Conservation (phyloP, 2,797 vertebrate genomes). For the Melanogrammus aeglefinus region DNA sequence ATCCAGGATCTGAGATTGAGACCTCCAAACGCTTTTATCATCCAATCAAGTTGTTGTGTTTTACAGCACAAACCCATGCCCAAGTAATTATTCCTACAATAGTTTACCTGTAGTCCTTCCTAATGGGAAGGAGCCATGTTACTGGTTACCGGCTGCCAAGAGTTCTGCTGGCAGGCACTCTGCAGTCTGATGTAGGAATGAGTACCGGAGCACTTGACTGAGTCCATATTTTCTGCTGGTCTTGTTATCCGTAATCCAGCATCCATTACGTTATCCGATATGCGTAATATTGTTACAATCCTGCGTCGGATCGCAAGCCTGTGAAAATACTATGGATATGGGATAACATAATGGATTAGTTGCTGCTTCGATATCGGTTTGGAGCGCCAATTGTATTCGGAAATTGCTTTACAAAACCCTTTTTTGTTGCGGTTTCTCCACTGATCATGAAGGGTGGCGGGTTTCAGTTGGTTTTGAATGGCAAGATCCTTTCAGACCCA, state of each 20-base stretch:
- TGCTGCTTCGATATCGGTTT: background rate
- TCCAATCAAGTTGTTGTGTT: background rate
- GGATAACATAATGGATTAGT: too few relatives aligned
- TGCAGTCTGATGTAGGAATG: background rate
- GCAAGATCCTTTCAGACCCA: background rate
- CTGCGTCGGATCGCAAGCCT: background rate
- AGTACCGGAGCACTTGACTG: background rate
- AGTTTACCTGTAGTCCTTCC: slow-evolving; percentile 2
- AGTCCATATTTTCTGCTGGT: background rate
- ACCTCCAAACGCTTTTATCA: background rate
- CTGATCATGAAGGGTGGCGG: background rate
- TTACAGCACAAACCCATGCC: background rate
- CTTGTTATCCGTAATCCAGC: background rate
- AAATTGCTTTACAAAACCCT: background rate
- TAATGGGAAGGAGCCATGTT: background rate
- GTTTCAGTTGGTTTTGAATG: background rate
- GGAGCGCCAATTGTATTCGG: background rate
- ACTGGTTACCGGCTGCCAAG: background rate
- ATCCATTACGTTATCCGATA: background rate
- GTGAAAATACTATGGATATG: too few relatives aligned
- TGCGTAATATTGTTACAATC: background rate
- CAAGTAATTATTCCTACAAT: background rate
- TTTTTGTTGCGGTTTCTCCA: background rate
- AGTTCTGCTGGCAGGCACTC: background rate
- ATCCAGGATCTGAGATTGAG: background rate